A percentile compares a stretch with the other conserved stretches of the same genome.
Evolutionary conservation across 2,888 invertebrate genomes (phyloP).

Genomic region (Euspilapteryx auroguttella): DNA sequence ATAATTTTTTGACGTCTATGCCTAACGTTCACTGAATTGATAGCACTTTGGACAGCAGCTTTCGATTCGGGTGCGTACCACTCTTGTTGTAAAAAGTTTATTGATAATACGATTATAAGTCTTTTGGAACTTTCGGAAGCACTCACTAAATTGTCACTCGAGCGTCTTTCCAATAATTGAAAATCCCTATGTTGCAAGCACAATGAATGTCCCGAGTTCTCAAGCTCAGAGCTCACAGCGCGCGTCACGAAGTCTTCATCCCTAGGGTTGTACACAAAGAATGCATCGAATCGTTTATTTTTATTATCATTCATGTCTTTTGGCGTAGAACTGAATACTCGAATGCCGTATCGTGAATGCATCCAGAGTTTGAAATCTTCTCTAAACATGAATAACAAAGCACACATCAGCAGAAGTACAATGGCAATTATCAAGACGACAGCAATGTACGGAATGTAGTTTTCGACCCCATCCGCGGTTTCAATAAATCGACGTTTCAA

Average conservation of each 20-base stretch:
- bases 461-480: slow-evolving; percentile 67
- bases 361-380: slow-evolving; percentile 80
- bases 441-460: slow-evolving; percentile 74
- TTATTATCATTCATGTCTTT: slow-evolving; percentile 57
- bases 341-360: slow-evolving; percentile 74
- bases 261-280: slow-evolving; percentile 82
- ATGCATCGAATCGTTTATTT: slow-evolving; percentile 83
- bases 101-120: slow-evolving; percentile 79
- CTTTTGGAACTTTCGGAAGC: slow-evolving; percentile 66
- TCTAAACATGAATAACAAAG: slow-evolving; percentile 72
- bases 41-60: slow-evolving; percentile 76
- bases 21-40: slow-evolving; percentile 66
- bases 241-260: slow-evolving; percentile 74
- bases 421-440: slow-evolving; percentile 71
- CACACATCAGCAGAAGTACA: slow-evolving; percentile 68
- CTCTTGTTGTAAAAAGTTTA: slow-evolving; percentile 79
- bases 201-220: slow-evolving; percentile 65
- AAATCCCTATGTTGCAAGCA: slow-evolving; percentile 70
- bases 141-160: slow-evolving; percentile 54
- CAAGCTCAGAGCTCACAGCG: slow-evolving; percentile 72
- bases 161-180: slow-evolving; percentile 59
- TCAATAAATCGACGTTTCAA: slow-evolving; percentile 62
- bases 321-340: slow-evolving; percentile 68
- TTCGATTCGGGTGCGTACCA: slow-evolving; percentile 83
- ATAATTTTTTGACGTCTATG: slow-evolving; percentile 64